Evolutionary conservation across 1,140 invertebrate genomes (phyloP).

Genomic region (Aphelenchoides besseyi): DNA sequence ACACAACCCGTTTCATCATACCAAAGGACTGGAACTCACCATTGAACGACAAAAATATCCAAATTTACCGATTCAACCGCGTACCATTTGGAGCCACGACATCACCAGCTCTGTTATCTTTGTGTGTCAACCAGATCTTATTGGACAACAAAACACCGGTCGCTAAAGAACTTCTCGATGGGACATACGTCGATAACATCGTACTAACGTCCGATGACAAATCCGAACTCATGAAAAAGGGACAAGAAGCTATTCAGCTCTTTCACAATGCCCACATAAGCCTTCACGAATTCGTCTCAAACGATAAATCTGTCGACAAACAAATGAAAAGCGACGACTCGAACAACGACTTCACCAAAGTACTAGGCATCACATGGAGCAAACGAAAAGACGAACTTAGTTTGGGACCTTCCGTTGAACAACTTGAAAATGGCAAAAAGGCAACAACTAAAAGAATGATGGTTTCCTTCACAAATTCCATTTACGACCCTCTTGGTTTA

Average conservation of each 20-base stretch:
- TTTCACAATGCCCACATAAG: not conserved
- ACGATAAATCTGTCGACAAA: not conserved
- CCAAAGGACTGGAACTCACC: not conserved
- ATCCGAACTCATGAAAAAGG: not conserved
- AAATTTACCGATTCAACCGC: not conserved
- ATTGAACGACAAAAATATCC: not conserved
- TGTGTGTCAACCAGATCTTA: not conserved
- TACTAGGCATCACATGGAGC: not conserved
- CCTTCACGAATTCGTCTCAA: slow-evolving; percentile 2
- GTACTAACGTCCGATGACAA: not conserved
- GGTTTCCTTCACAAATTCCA: not conserved
- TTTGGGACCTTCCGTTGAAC: not conserved
- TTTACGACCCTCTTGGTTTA: not conserved
- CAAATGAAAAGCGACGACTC: not conserved
- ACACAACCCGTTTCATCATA: not conserved
- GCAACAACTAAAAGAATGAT: not conserved
- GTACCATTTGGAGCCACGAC: not conserved
- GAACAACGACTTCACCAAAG: not conserved
- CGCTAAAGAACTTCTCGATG: not conserved
- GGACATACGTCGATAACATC: slow-evolving; percentile 4
- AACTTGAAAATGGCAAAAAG: not conserved
- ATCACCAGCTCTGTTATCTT: not conserved
- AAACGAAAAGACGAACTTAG: not conserved
- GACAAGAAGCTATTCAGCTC: not conserved
- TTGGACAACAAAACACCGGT: not conserved